phyloP scores from a whole-genome alignment of 1,140 invertebrate genomes.

The Drosophila kurseongensis region DNA sequence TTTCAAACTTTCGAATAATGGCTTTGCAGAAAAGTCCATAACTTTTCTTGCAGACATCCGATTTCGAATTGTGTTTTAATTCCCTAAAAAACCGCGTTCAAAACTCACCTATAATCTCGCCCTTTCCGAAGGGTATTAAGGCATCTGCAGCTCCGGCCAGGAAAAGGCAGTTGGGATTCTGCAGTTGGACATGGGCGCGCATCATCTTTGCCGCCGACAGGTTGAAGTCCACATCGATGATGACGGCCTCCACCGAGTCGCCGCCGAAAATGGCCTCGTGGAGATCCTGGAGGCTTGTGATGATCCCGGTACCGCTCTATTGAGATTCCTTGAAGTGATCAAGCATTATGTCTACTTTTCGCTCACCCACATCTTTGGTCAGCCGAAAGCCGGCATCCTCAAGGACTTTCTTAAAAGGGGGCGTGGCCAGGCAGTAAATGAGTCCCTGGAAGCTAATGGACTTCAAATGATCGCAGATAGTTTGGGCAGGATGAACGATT shows the following conservation, averaged over 20 bases:
- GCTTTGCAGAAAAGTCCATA: too few species aligned
- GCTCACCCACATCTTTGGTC: slow-evolving; percentile 83
- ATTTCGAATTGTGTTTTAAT: too few species aligned
- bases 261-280: slow-evolving; percentile 83
- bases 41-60: too few species aligned
- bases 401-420: slow-evolving; percentile 68
- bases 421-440: slow-evolving; percentile 83
- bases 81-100: too few species aligned
- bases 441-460: slow-evolving; percentile 84
- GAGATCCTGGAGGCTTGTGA: slow-evolving; percentile 73
- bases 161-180: slow-evolving; percentile 85
- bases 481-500: slow-evolving; percentile 84
- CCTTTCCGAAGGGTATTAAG: slow-evolving; percentile 83
- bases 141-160: slow-evolving; percentile 85
- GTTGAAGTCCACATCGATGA: slow-evolving; percentile 86
- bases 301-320: slow-evolving; percentile 72
- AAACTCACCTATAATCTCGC: slow-evolving; percentile 61
- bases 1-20: too few species aligned
- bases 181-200: slow-evolving; percentile 85
- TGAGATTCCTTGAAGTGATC: background rate
- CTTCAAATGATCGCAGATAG: slow-evolving; percentile 85
- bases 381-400: slow-evolving; percentile 82
- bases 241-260: slow-evolving; percentile 85
- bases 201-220: slow-evolving; percentile 85
- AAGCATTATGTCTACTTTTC: too few species aligned